Conservation (phyloP, 2,113 vertebrate genomes). For the Hemibagrus wyckioides region DNA sequence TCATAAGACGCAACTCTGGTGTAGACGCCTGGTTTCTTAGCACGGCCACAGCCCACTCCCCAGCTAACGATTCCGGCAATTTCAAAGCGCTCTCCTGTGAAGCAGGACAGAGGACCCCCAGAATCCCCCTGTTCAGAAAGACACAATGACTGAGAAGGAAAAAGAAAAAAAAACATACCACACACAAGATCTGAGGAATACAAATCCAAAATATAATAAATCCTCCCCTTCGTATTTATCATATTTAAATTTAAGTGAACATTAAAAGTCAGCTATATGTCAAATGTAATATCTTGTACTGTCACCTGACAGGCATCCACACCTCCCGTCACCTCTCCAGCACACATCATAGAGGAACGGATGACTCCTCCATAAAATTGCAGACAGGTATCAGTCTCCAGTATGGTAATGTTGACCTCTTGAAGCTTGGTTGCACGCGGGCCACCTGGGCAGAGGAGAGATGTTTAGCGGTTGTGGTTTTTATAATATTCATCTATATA, state of each 20-base stretch:
- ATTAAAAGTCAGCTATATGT: not conserved
- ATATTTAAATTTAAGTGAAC: not conserved
- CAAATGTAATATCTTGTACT: not conserved
- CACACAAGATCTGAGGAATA: not conserved
- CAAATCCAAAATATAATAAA: not conserved
- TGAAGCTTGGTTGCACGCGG: constrained; percentile 62
- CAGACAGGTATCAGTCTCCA: constrained; percentile 56
- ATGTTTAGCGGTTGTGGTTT: not conserved
- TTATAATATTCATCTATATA: not conserved
- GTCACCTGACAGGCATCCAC: constrained; percentile 68
- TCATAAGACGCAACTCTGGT: constrained; percentile 68
- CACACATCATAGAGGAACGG: constrained; percentile 66
- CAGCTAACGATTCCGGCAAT: constrained; percentile 81
- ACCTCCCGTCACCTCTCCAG: constrained; percentile 58
- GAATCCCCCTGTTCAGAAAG: constrained; percentile 79
- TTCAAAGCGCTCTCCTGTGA: constrained; percentile 59
- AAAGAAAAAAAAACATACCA: not conserved
- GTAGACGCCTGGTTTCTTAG: constrained; percentile 78
- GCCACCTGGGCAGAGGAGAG: constrained; percentile 58
- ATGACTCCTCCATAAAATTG: constrained; percentile 53
- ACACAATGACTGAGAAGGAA: not conserved
- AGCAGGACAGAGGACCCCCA: constrained; percentile 78
- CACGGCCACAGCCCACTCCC: constrained; percentile 81
- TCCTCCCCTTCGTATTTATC: not conserved
- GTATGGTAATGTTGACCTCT: constrained; percentile 72